These are phyloP conservation scores for Etheostoma cragini DNA, from an alignment of 2,113 vertebrate species.

Conservation along the genomic window DNA sequence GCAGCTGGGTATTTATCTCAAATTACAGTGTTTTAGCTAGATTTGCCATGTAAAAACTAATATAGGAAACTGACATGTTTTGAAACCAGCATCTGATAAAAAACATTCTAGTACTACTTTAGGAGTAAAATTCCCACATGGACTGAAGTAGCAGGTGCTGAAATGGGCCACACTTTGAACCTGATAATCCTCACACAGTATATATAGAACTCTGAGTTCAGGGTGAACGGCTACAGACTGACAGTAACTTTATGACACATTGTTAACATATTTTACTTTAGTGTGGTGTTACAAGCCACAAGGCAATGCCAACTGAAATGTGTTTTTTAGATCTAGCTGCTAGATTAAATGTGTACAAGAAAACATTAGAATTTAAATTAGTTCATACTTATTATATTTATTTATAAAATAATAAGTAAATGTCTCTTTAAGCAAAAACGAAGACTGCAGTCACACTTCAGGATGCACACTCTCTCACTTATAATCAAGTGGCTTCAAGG, in stretches of 20 bases:
- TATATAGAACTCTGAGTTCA: constrained; percentile 77
- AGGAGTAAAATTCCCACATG: constrained; percentile 27
- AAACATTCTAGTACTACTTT: background rate
- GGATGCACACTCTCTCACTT: background rate
- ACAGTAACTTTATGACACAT: constrained; percentile 51
- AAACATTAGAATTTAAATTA: background rate
- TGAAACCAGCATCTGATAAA: background rate
- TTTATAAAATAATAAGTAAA: background rate
- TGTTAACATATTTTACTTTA: constrained; percentile 50
- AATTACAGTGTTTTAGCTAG: background rate
- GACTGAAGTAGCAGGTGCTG: constrained; percentile 80
- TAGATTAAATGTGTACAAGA: background rate
- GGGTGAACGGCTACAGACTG: constrained; percentile 49
- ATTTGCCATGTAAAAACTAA: background rate
- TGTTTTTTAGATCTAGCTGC: background rate
- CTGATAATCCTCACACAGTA: constrained; percentile 80
- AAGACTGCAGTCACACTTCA: background rate
- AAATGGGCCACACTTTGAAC: constrained; percentile 65
- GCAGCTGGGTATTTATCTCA: background rate
- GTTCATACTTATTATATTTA: background rate
- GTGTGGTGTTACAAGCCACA: background rate
- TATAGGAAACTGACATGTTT: background rate
- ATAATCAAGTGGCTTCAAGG: background rate
- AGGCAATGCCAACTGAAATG: constrained; percentile 1
- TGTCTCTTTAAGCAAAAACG: background rate